Percentiles rank a stretch among this genome's conserved stretches.
phyloP scores from a whole-genome alignment of 2,888 invertebrate genomes.

The Hydraecia micacea region DNA sequence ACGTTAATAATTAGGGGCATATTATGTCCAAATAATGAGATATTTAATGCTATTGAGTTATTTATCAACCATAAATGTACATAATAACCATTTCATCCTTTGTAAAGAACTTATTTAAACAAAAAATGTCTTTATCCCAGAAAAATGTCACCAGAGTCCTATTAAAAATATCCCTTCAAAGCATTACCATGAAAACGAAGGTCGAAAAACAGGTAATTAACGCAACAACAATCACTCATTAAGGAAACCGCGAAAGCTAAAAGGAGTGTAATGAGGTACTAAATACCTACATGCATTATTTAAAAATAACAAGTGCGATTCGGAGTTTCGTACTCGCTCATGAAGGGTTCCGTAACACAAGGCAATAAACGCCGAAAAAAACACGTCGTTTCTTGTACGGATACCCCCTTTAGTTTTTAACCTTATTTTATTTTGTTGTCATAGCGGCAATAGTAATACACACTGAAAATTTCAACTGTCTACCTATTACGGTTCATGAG shows the following conservation, averaged over 20 bases:
- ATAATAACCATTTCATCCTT: slow-evolving; percentile 9
- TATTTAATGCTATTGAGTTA: neutral
- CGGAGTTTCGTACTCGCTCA: neutral
- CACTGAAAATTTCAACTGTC: neutral
- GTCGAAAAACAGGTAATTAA: slow-evolving; percentile 42
- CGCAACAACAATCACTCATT: slow-evolving; percentile 46
- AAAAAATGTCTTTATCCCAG: slow-evolving; percentile 5
- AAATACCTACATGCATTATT: slow-evolving; percentile 49
- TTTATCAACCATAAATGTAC: neutral
- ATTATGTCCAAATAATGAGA: neutral
- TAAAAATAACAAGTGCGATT: neutral
- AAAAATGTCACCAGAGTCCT: slow-evolving; percentile 14
- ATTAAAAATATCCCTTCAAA: slow-evolving; percentile 34
- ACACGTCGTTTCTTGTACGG: too few relatives aligned
- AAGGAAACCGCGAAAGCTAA: slow-evolving; percentile 27
- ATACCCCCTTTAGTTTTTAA: too few relatives aligned
- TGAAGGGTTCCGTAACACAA: neutral
- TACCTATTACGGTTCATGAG: neutral
- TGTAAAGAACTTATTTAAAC: neutral
- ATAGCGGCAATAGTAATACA: too few relatives aligned
- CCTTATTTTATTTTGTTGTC: too few relatives aligned
- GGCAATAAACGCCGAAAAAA: neutral
- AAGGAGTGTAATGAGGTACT: slow-evolving; percentile 31
- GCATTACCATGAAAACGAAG: slow-evolving; percentile 24
- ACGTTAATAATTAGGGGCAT: neutral